These are phyloP conservation scores for Drosophila neotestacea DNA, from an alignment of 2,888 invertebrate genomes.

Conservation along the genomic window DNA sequence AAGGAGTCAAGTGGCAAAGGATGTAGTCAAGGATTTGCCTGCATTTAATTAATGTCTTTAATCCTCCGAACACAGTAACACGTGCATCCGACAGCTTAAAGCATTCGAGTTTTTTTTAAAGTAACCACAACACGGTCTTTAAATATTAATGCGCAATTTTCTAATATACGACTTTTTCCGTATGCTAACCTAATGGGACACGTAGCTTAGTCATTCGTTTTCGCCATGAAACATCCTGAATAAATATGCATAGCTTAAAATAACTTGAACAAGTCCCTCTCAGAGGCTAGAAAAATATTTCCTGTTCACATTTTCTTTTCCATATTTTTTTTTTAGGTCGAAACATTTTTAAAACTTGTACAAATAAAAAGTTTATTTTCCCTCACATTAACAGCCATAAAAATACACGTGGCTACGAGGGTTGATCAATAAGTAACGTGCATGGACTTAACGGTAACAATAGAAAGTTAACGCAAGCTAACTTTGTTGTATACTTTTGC, in stretches of 20 bases:
- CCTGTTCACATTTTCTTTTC: neutral
- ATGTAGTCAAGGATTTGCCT: constrained; percentile 18
- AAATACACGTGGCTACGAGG: neutral
- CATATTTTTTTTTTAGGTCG: neutral
- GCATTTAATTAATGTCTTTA: neutral
- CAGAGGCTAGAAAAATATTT: neutral
- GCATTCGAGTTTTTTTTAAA: neutral
- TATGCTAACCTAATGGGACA: constrained; percentile 9
- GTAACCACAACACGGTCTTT: neutral
- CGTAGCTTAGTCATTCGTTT: constrained; percentile 29
- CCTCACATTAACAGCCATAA: neutral
- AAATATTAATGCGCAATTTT: constrained; percentile 8
- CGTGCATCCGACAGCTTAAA: neutral
- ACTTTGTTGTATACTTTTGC: too few species aligned
- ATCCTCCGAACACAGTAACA: too few species aligned
- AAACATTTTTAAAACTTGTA: constrained; percentile 28
- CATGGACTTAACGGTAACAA: neutral
- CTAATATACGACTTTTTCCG: constrained; percentile 2
- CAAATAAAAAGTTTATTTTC: constrained; percentile 32
- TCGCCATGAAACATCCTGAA: constrained; percentile 20
- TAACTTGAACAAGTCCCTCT: neutral
- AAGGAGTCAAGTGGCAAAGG: constrained; percentile 35
- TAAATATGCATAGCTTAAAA: constrained; percentile 36
- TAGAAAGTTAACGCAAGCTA: too few species aligned
- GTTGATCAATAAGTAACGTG: constrained; percentile 6